phyloP scores from a whole-genome alignment of 1,140 invertebrate genomes.

The Rhynchophorus ferrugineus region DNA sequence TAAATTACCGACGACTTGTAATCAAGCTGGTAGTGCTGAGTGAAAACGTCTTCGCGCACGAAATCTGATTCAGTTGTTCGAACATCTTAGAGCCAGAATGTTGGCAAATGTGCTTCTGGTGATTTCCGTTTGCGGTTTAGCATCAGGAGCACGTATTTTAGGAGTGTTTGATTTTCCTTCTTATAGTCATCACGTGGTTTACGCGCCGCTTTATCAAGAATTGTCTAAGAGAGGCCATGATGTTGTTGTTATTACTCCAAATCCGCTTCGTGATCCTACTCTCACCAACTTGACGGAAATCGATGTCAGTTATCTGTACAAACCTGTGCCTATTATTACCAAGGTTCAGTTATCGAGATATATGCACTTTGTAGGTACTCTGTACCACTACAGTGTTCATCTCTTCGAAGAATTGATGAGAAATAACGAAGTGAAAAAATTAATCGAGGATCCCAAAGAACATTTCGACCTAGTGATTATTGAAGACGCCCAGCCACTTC shows the following conservation, averaged over 20 bases:
- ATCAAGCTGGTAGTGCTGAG: no score
- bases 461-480: neutral
- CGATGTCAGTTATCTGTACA: conserved; percentile 13
- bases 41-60: no score
- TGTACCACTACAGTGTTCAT: neutral
- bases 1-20: no score
- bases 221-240: neutral
- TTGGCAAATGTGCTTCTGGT: no score
- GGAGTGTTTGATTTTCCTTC: neutral
- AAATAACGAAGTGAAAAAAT: neutral
- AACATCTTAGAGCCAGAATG: no score
- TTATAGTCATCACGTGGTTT: conserved; percentile 1
- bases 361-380: neutral
- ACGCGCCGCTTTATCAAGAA: neutral
- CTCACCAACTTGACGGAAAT: conserved; percentile 23
- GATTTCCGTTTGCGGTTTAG: neutral
- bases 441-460: neutral
- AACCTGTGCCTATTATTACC: neutral
- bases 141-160: neutral
- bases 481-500: neutral
- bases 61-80: no score
- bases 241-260: conserved; percentile 15
- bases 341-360: neutral
- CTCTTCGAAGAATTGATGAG: neutral
- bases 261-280: conserved; percentile 18